Evolutionary conservation across 2,797 vertebrate genomes (phyloP), one percentile per base, ranked within the genome.

Genomic region (Caiman crocodilus): DNA sequence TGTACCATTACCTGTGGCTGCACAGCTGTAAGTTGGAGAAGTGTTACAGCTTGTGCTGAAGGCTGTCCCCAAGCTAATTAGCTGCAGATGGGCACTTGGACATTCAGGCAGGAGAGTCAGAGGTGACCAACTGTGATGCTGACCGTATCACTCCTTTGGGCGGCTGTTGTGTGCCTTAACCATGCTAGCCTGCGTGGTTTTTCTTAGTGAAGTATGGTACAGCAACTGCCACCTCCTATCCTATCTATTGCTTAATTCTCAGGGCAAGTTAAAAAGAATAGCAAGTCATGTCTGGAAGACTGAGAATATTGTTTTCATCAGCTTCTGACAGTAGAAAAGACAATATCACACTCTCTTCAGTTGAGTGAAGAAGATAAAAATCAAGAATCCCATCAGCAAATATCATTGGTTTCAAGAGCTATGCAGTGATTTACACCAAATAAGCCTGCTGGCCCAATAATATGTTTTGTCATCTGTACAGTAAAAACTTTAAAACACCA

Each of bases 401-500:
- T 28, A 2, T 20, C 26, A 9, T 0, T 74, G 20, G 20, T 90
- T 91, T 89, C 87, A 64, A 57, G 25, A 74, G 9, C 80, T 2
- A 79, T n/a, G 42, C 65, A 79, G 16, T 28, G 80, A 84, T 88
- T 88, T 88, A 89, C 20, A 90, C 3, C 23, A 95, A 76, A 35
- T 63, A 71, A 35, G 32, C 20, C 32, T 23, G 9, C 69, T 50
- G 35, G 35, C 23, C 18, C 35, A 7, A 26, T 77, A 64, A 71
- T 75, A 61, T 57, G 25, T 71, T 86, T 42, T 56, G 25, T 32
- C 59, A 86, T 64, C 63, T 55, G 67, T 58, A 84, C 69, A 73
- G 74, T 67, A 90, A 79, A 94, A 32, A 67, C 35, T 83, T 91
- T 94, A 58, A 57, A 80, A 76, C 84, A 79, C 89, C 63, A 78